Conservation (phyloP, 2,113 vertebrate species). For the Chionomys nivalis region DNA sequence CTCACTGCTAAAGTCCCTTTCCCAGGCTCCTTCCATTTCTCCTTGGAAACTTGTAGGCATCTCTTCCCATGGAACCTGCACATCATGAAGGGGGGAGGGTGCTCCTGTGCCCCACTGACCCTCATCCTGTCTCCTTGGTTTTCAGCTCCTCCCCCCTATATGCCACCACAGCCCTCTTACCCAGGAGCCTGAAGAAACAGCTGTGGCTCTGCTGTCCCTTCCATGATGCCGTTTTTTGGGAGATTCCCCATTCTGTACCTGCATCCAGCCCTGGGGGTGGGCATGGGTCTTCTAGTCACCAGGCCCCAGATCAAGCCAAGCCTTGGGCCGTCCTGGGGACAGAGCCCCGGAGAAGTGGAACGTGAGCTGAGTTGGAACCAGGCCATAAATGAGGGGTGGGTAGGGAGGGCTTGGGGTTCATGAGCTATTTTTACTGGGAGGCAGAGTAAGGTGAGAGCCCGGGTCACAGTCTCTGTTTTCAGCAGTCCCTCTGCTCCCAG, state of each 20-base stretch:
- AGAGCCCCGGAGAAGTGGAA: background rate
- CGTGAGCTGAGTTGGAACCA: constrained; percentile 36
- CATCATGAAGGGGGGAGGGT: accelerated
- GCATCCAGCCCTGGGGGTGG: constrained; percentile 10
- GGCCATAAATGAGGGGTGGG: background rate
- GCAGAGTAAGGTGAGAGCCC: background rate
- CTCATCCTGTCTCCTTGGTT: constrained; percentile 45
- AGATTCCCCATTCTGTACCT: constrained; percentile 22
- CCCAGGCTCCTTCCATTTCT: background rate
- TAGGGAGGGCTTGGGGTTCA: background rate
- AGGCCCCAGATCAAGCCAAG: constrained; percentile 8
- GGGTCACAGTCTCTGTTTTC: background rate
- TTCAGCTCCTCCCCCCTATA: constrained; percentile 81
- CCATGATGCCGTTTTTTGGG: constrained; percentile 17
- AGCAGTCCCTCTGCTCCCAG: background rate
- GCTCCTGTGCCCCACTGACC: background rate
- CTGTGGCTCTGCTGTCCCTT: constrained; percentile 32
- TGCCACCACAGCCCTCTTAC: constrained; percentile 77
- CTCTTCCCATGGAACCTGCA: background rate
- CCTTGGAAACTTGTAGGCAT: background rate
- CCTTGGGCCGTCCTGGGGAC: constrained; percentile 3
- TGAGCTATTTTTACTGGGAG: constrained; percentile 26
- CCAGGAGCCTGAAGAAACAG: constrained; percentile 75
- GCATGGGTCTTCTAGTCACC: background rate
- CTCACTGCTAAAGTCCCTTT: background rate